These are phyloP conservation scores for Platalea minor DNA, from an alignment of 2,797 vertebrate genomes.

Conservation along the genomic window DNA sequence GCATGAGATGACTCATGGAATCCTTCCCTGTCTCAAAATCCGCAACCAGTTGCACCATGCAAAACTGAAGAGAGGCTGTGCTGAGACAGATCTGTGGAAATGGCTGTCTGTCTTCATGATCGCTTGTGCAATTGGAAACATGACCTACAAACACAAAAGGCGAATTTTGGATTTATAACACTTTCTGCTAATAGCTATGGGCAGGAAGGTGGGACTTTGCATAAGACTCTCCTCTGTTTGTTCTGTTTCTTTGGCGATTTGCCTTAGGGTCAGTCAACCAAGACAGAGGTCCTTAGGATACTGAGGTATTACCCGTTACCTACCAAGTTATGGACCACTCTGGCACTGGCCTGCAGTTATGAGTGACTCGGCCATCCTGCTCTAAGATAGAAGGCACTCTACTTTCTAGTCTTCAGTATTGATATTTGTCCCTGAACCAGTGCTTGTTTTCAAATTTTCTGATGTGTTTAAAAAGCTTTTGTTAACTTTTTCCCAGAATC, in stretches of 20 bases:
- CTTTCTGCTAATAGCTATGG: background rate
- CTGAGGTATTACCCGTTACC: background rate
- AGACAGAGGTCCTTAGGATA: background rate
- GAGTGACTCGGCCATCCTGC: background rate
- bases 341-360: background rate
- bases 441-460: background rate
- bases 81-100: background rate
- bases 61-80: background rate
- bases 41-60: background rate
- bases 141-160: background rate
- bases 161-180: background rate
- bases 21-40: background rate
- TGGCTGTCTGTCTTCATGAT: background rate
- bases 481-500: background rate
- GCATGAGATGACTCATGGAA: background rate
- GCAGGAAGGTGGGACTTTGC: background rate
- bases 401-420: background rate
- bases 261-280: background rate
- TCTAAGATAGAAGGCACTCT: background rate
- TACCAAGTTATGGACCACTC: background rate
- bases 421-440: background rate
- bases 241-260: background rate
- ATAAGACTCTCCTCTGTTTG: background rate
- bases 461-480: background rate
- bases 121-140: background rate